Conservation (phyloP, 2,797 vertebrate genomes). For the Neoniphon sammara region DNA sequence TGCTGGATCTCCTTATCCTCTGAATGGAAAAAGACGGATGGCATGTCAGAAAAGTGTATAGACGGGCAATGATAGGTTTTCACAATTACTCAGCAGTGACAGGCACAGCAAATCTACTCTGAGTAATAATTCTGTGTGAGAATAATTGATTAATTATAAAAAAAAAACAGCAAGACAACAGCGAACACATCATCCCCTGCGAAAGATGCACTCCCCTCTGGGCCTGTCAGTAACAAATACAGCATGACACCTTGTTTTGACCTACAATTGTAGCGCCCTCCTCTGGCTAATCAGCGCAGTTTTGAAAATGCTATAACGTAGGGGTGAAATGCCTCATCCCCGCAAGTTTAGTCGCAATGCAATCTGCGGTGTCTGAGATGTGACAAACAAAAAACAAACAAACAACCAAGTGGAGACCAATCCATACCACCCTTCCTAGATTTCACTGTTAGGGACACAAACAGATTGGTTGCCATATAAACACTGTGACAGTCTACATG, state of each 20-base stretch:
- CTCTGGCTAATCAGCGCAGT: background rate
- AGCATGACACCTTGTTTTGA: background rate
- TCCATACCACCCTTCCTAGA: background rate
- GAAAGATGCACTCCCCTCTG: background rate
- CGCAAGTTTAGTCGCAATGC: no score
- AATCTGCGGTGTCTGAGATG: background rate
- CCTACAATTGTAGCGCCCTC: background rate
- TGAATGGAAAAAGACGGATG: conserved; percentile 33
- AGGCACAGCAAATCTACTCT: conserved; percentile 21
- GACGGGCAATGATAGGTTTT: conserved; percentile 15
- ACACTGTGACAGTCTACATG: background rate
- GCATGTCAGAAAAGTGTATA: conserved; percentile 29
- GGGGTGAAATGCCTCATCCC: background rate
- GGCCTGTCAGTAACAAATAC: background rate
- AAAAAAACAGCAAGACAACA: conserved; percentile 4
- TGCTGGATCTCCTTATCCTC: conserved; percentile 18
- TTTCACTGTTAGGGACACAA: conserved; percentile 22
- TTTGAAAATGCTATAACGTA: background rate
- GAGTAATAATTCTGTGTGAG: conserved; percentile 23
- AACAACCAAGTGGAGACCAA: background rate
- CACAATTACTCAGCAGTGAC: conserved; percentile 12
- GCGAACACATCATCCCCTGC: no score
- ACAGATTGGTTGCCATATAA: conserved; percentile 22
- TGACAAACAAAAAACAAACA: no score
- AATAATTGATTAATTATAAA: conserved; percentile 24